Evolutionary conservation across 37 sponge, comb jelly and placozoan species (phyloP).

Genomic region (Agelas oroides): DNA sequence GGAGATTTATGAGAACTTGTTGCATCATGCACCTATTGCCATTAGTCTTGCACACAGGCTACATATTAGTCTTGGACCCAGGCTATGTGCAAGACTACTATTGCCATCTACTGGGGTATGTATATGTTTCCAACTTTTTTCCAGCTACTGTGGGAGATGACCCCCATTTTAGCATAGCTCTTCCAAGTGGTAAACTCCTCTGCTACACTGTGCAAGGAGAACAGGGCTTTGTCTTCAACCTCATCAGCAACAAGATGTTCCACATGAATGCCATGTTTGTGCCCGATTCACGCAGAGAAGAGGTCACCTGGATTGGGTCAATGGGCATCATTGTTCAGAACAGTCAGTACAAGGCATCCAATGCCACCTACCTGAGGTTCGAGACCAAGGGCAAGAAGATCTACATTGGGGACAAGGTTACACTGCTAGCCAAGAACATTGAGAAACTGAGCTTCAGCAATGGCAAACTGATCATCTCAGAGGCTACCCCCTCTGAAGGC

Average conservation of each 20-base stretch:
- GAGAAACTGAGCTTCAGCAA: neutral
- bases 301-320: slow-evolving; percentile 12
- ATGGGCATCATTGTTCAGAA: neutral
- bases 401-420: neutral
- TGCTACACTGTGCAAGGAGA: slow-evolving; percentile 24
- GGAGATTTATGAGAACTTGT: no score
- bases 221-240: slow-evolving; percentile 12
- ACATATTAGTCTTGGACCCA: no score
- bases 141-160: slow-evolving; percentile 1
- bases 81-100: no score
- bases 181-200: slow-evolving; percentile 12
- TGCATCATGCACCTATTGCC: no score
- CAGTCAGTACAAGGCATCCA: neutral
- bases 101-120: no score
- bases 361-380: neutral
- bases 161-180: slow-evolving; percentile 1
- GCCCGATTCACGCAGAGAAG: slow-evolving; percentile 2
- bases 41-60: no score
- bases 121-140: no score
- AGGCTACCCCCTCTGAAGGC: neutral
- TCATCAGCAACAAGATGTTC: slow-evolving; percentile 1
- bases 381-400: neutral
- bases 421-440: neutral
- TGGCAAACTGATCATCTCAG: neutral
- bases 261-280: slow-evolving; percentile 19